Conservation (phyloP, 2,888 invertebrate genomes). For the Andrena hattorfiana region DNA sequence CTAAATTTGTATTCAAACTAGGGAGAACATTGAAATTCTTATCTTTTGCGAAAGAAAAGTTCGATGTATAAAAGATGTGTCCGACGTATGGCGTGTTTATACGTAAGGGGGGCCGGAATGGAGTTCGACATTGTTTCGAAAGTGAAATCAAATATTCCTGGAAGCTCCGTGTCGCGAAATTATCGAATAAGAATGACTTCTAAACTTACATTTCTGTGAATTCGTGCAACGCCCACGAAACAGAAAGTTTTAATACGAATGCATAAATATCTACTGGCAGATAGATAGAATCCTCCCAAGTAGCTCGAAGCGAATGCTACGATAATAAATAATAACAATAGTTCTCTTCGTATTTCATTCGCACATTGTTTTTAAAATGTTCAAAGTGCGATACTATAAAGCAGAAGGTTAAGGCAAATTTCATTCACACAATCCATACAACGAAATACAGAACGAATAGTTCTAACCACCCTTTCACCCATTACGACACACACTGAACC, state of each 20-base stretch:
- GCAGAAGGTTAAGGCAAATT: not conserved
- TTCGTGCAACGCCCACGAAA: not conserved
- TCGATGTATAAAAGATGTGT: slow-evolving; percentile 26
- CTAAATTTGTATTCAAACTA: slow-evolving; percentile 37
- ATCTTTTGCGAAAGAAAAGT: slow-evolving; percentile 5
- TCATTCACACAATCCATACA: not conserved
- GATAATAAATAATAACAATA: not conserved
- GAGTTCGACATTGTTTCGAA: slow-evolving; percentile 8
- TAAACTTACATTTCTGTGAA: not conserved
- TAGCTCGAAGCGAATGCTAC: not conserved
- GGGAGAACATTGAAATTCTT: slow-evolving; percentile 10
- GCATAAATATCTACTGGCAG: not conserved
- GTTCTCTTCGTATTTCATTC: not conserved
- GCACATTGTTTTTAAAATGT: not conserved
- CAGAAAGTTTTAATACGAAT: not conserved
- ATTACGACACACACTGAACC: no score
- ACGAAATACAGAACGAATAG: not conserved
- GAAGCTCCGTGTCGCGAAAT: not conserved
- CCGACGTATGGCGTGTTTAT: not conserved
- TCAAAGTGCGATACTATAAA: not conserved
- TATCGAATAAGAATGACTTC: not conserved
- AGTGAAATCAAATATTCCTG: not conserved
- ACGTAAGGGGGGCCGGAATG: not conserved
- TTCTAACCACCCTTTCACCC: no score
- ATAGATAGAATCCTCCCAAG: not conserved